These are phyloP conservation scores for Drosophila ustulata DNA, from an alignment of 2,888 invertebrate genomes.

Conservation along the genomic window DNA sequence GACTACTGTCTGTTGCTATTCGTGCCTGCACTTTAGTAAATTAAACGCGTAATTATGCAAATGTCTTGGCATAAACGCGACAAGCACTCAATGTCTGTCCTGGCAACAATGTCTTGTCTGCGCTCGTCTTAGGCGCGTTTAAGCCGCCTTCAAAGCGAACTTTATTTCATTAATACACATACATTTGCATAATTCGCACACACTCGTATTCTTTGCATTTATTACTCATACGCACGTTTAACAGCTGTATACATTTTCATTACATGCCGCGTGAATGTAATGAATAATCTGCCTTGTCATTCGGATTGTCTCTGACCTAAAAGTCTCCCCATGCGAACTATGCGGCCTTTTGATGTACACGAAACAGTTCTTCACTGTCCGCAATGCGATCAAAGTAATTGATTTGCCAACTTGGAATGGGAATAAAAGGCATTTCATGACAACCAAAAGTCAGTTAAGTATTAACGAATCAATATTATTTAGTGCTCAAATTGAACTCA, in stretches of 20 bases:
- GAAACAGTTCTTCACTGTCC: slow-evolving; percentile 30
- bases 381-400: slow-evolving; percentile 55
- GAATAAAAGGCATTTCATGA: background rate
- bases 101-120: slow-evolving; percentile 45
- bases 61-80: slow-evolving; percentile 71
- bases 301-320: slow-evolving; percentile 3
- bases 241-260: slow-evolving; percentile 76
- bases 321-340: background rate
- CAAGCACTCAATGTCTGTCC: slow-evolving; percentile 66
- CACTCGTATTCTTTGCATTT: slow-evolving; percentile 55
- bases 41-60: slow-evolving; percentile 80
- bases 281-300: slow-evolving; percentile 70
- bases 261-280: slow-evolving; percentile 63
- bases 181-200: slow-evolving; percentile 72
- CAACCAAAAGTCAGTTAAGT: background rate
- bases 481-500: background rate
- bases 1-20: slow-evolving; percentile 38
- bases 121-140: slow-evolving; percentile 46
- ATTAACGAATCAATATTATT: background rate
- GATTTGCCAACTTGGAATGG: slow-evolving; percentile 27
- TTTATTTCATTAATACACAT: slow-evolving; percentile 76
- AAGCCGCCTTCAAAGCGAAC: slow-evolving; percentile 71
- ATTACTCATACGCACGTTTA: slow-evolving; percentile 78
- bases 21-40: slow-evolving; percentile 72
- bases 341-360: slow-evolving; percentile 29